Conservation (phyloP, 92 coral and sea anemone genomes). For the Nematostella vectensis region DNA sequence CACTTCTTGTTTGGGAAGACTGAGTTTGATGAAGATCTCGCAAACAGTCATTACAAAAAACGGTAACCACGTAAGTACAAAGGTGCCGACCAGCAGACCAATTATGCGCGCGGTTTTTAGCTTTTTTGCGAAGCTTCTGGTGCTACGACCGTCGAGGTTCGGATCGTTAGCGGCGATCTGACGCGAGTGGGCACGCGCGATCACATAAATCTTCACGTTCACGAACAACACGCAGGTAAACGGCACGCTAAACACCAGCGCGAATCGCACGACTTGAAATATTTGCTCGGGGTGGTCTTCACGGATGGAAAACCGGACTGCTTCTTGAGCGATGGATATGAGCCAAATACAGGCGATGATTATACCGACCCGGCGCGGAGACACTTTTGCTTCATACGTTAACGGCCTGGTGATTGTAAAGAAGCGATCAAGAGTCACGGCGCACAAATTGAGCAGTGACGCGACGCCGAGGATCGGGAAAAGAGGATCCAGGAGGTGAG, state of each 20-base stretch:
- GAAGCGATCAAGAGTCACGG: slow-evolving; percentile 88
- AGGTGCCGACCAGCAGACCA: slow-evolving; percentile 83
- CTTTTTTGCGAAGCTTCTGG: slow-evolving; percentile 51
- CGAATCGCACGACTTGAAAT: slow-evolving; percentile 66
- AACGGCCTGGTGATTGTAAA: slow-evolving; percentile 67
- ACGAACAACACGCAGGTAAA: slow-evolving; percentile 54
- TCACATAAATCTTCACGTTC: slow-evolving; percentile 52
- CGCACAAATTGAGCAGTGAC: slow-evolving; percentile 79
- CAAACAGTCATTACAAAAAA: slow-evolving; percentile 51
- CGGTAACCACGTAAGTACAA: slow-evolving; percentile 81
- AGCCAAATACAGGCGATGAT: slow-evolving; percentile 65
- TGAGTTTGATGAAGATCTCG: slow-evolving; percentile 24
- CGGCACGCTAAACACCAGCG: slow-evolving; percentile 58
- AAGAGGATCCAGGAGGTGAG: slow-evolving; percentile 41
- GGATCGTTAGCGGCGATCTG: slow-evolving; percentile 50
- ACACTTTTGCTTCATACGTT: slow-evolving; percentile 57
- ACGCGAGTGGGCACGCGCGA: slow-evolving; percentile 80
- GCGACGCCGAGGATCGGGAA: slow-evolving; percentile 82
- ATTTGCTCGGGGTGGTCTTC: slow-evolving; percentile 7
- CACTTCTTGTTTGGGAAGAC: background rate
- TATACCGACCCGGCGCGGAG: slow-evolving; percentile 34
- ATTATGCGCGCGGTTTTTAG: slow-evolving; percentile 66
- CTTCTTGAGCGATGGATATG: slow-evolving; percentile 56
- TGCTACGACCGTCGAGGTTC: background rate
- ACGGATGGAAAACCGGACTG: slow-evolving; percentile 36